These are phyloP conservation scores for Hippoglossus stenolepis DNA, from an alignment of 2,113 vertebrate genomes.

Conservation along the genomic window DNA sequence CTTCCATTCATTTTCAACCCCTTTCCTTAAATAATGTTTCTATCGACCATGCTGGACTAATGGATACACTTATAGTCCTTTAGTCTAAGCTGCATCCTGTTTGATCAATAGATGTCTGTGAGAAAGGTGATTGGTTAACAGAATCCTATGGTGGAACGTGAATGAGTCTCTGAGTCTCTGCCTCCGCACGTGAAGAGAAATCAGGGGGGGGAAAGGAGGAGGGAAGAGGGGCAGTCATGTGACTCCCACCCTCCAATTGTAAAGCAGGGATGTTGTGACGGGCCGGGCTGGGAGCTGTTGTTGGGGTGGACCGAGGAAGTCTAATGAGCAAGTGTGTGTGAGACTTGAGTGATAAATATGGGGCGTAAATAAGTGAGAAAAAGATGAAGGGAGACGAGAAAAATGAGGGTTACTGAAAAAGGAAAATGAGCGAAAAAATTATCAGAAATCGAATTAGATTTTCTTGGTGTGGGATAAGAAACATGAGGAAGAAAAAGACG, in stretches of 20 bases:
- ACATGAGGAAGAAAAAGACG: constrained; percentile 5
- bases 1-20: neutral
- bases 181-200: constrained; percentile 61
- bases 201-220: neutral
- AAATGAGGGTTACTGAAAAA: neutral
- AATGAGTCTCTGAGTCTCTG: constrained; percentile 37
- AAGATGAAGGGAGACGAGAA: no score
- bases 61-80: neutral
- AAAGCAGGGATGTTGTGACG: constrained; percentile 27
- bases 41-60: neutral
- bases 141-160: constrained; percentile 28
- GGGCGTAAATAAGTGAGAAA: neutral
- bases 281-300: constrained; percentile 26
- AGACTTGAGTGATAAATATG: neutral
- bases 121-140: neutral
- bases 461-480: neutral
- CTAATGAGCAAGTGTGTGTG: neutral
- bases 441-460: neutral
- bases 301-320: neutral
- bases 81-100: neutral
- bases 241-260: constrained; percentile 47
- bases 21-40: neutral
- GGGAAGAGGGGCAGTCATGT: constrained; percentile 32
- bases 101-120: constrained; percentile 39
- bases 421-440: neutral